These are phyloP conservation scores for Channa striata DNA, from an alignment of 2,797 vertebrate species.

Conservation along the genomic window DNA sequence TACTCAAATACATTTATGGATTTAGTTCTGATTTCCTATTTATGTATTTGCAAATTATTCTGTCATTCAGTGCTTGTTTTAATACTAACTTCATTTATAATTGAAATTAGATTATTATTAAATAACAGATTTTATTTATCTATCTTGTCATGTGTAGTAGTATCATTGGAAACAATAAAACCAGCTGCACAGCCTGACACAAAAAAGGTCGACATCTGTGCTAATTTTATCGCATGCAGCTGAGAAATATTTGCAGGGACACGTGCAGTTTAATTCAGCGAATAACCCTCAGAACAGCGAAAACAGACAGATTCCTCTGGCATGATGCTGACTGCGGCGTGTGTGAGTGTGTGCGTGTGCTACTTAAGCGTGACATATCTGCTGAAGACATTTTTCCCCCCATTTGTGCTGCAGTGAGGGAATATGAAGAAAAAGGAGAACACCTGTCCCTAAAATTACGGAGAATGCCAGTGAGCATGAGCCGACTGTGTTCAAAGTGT, in stretches of 20 bases:
- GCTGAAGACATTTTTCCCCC: slow-evolving; percentile 38
- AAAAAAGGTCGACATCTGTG: not conserved
- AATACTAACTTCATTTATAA: not conserved
- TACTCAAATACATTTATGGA: not conserved
- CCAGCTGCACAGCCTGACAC: slow-evolving; percentile 14
- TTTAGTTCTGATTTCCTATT: not conserved
- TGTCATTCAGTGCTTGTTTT: not conserved
- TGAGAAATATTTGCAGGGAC: slow-evolving; percentile 17
- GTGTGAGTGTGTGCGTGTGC: slow-evolving; percentile 19
- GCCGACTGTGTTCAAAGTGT: slow-evolving; percentile 49
- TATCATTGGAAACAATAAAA: slow-evolving; percentile 3
- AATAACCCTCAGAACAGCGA: slow-evolving; percentile 38
- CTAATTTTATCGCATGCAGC: slow-evolving; percentile 12
- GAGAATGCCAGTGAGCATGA: slow-evolving; percentile 44
- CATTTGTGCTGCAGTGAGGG: slow-evolving; percentile 43
- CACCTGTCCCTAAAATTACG: slow-evolving; percentile 53
- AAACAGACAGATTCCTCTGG: slow-evolving; percentile 35
- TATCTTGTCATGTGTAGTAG: not conserved
- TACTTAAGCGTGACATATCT: slow-evolving; percentile 53
- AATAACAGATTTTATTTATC: not conserved
- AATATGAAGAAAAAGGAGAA: slow-evolving; percentile 45
- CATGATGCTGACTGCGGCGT: slow-evolving; percentile 55
- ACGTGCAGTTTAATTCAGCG: slow-evolving; percentile 22
- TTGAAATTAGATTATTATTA: not conserved
- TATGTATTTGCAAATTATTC: not conserved